These are phyloP conservation scores for Eupeodes latifasciatus DNA, from an alignment of 2,888 invertebrate genomes.

Conservation along the genomic window DNA sequence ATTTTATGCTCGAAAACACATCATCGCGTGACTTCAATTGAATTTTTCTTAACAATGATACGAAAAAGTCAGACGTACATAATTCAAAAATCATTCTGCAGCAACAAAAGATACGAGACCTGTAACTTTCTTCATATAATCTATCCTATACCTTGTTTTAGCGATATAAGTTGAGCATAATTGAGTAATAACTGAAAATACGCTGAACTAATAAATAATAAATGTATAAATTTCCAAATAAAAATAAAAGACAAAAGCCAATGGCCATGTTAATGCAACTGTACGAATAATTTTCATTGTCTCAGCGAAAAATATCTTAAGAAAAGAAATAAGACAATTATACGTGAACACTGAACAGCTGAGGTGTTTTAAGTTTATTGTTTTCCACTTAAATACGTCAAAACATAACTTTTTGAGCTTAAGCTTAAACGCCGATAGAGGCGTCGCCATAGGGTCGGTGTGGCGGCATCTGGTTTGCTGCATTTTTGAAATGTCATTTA, in stretches of 20 bases:
- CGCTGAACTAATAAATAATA: slow-evolving; percentile 31
- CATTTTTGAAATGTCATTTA: slow-evolving; percentile 49
- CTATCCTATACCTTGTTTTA: neutral
- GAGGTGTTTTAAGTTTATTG: slow-evolving; percentile 2
- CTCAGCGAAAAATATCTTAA: neutral
- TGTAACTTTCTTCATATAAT: slow-evolving; percentile 50
- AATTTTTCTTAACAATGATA: slow-evolving; percentile 1
- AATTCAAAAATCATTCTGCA: slow-evolving; percentile 59
- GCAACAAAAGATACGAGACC: neutral
- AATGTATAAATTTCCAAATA: slow-evolving; percentile 9
- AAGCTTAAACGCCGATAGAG: neutral
- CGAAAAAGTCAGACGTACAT: slow-evolving; percentile 27
- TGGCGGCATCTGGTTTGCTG: neutral
- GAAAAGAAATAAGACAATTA: neutral
- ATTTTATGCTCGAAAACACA: slow-evolving; percentile 68
- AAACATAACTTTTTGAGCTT: slow-evolving; percentile 20
- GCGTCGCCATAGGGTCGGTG: neutral
- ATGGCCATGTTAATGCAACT: slow-evolving; percentile 41
- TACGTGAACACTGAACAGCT: slow-evolving; percentile 11
- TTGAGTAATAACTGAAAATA: slow-evolving; percentile 51
- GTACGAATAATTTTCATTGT: slow-evolving; percentile 8
- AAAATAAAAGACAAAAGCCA: neutral
- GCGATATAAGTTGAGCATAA: slow-evolving; percentile 20
- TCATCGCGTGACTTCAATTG: slow-evolving; percentile 62
- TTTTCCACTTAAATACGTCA: neutral